Percentiles rank a stretch among this genome's conserved stretches.
Evolutionary conservation across 2,113 vertebrate species (phyloP).

Genomic region (Psettodes erumei): DNA sequence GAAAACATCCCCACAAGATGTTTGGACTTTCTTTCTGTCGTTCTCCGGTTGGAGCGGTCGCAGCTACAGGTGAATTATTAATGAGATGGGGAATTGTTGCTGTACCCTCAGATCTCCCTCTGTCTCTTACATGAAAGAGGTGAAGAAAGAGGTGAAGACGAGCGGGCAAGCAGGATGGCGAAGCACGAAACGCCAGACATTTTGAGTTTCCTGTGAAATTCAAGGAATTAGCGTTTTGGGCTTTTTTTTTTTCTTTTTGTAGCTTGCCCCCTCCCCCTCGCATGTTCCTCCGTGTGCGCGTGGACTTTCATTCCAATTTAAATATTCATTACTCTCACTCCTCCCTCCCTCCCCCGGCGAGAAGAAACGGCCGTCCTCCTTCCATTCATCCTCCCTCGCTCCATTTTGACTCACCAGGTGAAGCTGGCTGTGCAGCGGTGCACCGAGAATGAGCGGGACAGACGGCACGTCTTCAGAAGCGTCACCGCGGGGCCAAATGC

Average conservation of each 20-base stretch:
- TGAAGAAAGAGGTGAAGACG: conserved; percentile 34
- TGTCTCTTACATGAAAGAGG: conserved; percentile 43
- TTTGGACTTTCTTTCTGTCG: conserved; percentile 7
- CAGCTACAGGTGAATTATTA: conserved; percentile 73
- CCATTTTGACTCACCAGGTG: conserved; percentile 48
- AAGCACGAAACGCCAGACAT: conserved; percentile 55
- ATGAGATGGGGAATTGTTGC: conserved; percentile 51
- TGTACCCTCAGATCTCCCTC: conserved; percentile 47
- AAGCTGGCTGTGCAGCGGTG: conserved; percentile 57
- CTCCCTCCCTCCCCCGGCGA: conserved; percentile 21
- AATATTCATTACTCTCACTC: conserved; percentile 30
- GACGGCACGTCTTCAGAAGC: conserved; percentile 68
- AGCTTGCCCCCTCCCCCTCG: conserved; percentile 1
- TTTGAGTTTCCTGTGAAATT: conserved; percentile 44
- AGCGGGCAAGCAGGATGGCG: conserved; percentile 39
- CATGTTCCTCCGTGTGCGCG: not conserved
- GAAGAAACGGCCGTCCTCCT: conserved; percentile 33
- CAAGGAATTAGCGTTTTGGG: conserved; percentile 37
- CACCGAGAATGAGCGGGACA: conserved; percentile 67
- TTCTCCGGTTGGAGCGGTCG: conserved; percentile 36
- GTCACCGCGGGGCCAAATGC: conserved; percentile 83
- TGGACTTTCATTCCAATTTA: conserved; percentile 41
- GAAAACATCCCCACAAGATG: conserved; percentile 33
- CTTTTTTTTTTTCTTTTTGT: conserved; percentile 18
- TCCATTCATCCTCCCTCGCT: conserved; percentile 36